Evolutionary conservation across 2,797 vertebrate species (phyloP), one percentile per base, ranked within the genome.

Genomic region (Parauchenoglanis ngamensis): DNA sequence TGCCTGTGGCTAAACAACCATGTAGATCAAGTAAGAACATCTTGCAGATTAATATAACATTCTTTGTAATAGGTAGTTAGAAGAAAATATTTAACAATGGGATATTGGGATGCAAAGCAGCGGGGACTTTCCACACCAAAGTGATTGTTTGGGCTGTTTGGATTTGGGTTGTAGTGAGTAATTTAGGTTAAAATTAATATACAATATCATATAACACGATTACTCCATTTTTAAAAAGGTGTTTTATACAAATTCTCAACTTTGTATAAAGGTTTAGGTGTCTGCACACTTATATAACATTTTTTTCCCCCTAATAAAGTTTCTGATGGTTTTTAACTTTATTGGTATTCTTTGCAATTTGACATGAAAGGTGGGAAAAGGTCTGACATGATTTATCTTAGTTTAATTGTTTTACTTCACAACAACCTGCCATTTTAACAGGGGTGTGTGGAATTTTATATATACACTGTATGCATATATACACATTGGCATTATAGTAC

Each of bases 1-100:
- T 98, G 90, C 97, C 97, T 80, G 97, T 98, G 94, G 97, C 98
- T 94, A 97, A 97, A 94, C 98, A 99, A 94, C 97, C 98, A 0
- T 96, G 97, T 83, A 96, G 97, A 95, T 97, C 98, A 96, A 98
- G 98, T 99, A 97, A 96, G 96, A 91, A 83, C 40, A 57, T 6
- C 1, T n/a, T 59, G 17, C 85, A 21, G 15, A 70, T 54, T 12
- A 8, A 44, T 46, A 15, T 76, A 21, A 15, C 2, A 28, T 56
- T n/a, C 65, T 56, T 49, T 31, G 15, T 46, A 25, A n/a, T 40
- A 7, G 28, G 31, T 19, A 13, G 31, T 40, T 35, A 57, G 13
- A 63, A 2, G 23, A 46, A 81, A 63, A 63, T 46, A 76, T 35
- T 57, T 8, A 57, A n/a, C 35, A 7, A 44, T 63, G 57, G 6